phyloP scores from a whole-genome alignment of 2,888 invertebrate species.

The Agrotis segetum region DNA sequence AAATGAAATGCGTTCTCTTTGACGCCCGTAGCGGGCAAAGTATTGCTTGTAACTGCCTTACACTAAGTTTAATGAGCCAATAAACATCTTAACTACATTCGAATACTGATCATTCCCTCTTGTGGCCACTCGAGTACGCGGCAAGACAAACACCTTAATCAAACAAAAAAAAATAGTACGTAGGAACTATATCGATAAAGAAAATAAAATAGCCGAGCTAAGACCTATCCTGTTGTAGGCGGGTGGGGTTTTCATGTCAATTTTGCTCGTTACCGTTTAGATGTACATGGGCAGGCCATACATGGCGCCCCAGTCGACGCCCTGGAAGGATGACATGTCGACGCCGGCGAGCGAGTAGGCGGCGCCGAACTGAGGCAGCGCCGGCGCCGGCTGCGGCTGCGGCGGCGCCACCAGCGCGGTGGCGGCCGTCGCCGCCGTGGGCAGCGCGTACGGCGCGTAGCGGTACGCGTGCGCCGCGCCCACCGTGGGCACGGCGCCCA shows the following conservation, averaged over 20 bases:
- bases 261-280: conserved; percentile 82
- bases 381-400: conserved; percentile 90
- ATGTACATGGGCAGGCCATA: conserved; percentile 98
- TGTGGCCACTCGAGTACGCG: conserved; percentile 74
- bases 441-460: conserved; percentile 90
- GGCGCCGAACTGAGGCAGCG: conserved; percentile 92
- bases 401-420: conserved; percentile 88
- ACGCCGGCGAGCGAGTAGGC: conserved; percentile 96
- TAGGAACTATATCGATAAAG: conserved; percentile 78
- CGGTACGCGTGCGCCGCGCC: conserved; percentile 87
- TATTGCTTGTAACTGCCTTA: conserved; percentile 81
- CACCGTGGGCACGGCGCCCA: conserved; percentile 66
- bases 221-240: conserved; percentile 74
- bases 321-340: conserved; percentile 98
- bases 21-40: conserved; percentile 78
- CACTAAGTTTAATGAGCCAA: conserved; percentile 77
- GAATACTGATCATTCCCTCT: conserved; percentile 77
- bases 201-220: conserved; percentile 69
- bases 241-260: conserved; percentile 68
- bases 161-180: conserved; percentile 71
- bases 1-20: conserved; percentile 88
- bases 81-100: conserved; percentile 73
- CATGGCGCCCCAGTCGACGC: conserved; percentile 97
- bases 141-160: conserved; percentile 74
- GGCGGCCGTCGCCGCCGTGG: conserved; percentile 74